Conservation (phyloP, 2,797 vertebrate species). For the Epinephelus coioides region DNA sequence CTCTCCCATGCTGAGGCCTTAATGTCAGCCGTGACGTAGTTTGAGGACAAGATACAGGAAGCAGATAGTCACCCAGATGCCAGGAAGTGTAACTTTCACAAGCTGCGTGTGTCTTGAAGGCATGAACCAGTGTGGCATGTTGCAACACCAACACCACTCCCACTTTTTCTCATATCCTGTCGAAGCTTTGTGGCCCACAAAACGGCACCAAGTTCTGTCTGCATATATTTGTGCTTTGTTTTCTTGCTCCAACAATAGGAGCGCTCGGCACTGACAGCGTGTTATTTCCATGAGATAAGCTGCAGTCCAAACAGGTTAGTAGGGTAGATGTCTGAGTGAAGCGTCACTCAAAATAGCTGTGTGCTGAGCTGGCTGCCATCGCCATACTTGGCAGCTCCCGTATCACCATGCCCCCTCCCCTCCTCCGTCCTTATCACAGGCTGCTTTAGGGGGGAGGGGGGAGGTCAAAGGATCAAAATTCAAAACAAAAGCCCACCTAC, state of each 20-base stretch:
- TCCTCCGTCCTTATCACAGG: neutral
- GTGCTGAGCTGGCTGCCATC: slow-evolving; percentile 42
- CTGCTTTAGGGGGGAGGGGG: neutral
- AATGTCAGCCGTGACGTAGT: slow-evolving; percentile 35
- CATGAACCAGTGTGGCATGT: slow-evolving; percentile 24
- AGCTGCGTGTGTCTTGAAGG: neutral
- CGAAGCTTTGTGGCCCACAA: neutral
- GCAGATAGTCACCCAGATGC: neutral
- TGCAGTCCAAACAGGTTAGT: slow-evolving; percentile 26
- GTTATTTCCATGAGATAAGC: neutral
- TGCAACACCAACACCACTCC: slow-evolving; percentile 33
- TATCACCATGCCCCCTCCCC: slow-evolving; percentile 6
- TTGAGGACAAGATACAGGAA: slow-evolving; percentile 49
- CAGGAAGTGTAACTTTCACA: slow-evolving; percentile 27
- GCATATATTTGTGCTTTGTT: neutral
- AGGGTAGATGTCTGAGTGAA: slow-evolving; percentile 15
- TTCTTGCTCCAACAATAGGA: too few species aligned
- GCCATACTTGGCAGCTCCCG: slow-evolving; percentile 54
- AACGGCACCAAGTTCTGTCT: neutral
- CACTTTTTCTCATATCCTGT: slow-evolving; percentile 1
- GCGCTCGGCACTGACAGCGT: too few species aligned
- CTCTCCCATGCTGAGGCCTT: neutral
- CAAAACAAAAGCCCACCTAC: slow-evolving; percentile 24
- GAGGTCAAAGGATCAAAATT: slow-evolving; percentile 12
- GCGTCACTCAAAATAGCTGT: slow-evolving; percentile 63